Percentiles rank a stretch among this genome's conserved stretches.
Evolutionary conservation across 1,140 invertebrate genomes (phyloP).

Genomic region (Macrobrachium rosenbergii): DNA sequence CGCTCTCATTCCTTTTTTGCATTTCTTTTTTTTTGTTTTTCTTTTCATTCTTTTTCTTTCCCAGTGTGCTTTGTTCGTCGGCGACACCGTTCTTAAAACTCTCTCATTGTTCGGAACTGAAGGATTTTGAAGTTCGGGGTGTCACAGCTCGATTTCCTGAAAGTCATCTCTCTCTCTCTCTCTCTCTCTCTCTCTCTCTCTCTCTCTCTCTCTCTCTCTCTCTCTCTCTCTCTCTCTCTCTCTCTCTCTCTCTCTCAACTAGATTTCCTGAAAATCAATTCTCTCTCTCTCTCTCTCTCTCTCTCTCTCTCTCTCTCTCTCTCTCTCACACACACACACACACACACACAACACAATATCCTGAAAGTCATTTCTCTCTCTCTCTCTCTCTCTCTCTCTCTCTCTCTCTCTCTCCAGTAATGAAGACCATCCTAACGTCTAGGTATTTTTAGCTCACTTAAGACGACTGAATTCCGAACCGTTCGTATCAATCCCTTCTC

Average conservation of each 20-base stretch:
- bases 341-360: neutral
- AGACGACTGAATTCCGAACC: too few species aligned
- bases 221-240: constrained; percentile 23
- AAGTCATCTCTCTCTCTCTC: neutral
- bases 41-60: neutral
- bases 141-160: too few species aligned
- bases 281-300: constrained; percentile 31
- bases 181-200: constrained; percentile 16
- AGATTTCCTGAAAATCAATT: neutral
- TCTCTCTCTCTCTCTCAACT: neutral
- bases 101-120: neutral
- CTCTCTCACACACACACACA: neutral
- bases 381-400: too few species aligned
- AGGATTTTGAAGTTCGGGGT: too few species aligned
- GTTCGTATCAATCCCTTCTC: too few species aligned
- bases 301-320: constrained; percentile 30
- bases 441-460: too few species aligned
- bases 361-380: too few species aligned
- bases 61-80: neutral
- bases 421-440: too few species aligned
- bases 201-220: constrained; percentile 33
- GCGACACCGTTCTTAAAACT: neutral
- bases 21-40: neutral
- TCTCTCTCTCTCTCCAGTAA: too few species aligned
- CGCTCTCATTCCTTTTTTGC: neutral